Percentiles rank a stretch among this genome's conserved stretches.
phyloP scores from a whole-genome alignment of 2,888 invertebrate species.

The Chloroclystis v-ata region DNA sequence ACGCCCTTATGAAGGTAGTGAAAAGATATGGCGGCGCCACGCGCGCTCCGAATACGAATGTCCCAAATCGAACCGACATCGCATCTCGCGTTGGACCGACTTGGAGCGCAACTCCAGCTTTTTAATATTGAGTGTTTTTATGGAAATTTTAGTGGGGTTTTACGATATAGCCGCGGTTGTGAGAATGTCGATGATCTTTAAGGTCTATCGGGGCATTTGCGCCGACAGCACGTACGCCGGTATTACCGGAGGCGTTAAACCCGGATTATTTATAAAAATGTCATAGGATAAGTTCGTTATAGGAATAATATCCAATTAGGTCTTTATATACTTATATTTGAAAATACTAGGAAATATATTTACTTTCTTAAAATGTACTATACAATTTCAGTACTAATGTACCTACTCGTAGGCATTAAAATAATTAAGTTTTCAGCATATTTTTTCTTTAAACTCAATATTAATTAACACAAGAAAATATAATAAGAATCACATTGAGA shows the following conservation, averaged over 20 bases:
- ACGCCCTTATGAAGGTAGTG: slow-evolving; percentile 62
- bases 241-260: slow-evolving; percentile 23
- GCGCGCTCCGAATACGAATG: slow-evolving; percentile 65
- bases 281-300: slow-evolving; percentile 14
- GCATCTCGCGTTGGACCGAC: slow-evolving; percentile 49
- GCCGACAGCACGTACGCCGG: slow-evolving; percentile 27
- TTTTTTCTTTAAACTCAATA: too few relatives aligned
- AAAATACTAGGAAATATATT: too few relatives aligned
- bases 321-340: background rate
- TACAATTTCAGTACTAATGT: too few relatives aligned
- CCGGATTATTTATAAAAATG: slow-evolving; percentile 27
- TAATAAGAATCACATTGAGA: too few relatives aligned
- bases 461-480: too few relatives aligned
- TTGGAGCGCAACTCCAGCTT: slow-evolving; percentile 52
- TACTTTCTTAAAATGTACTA: too few relatives aligned
- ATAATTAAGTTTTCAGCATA: too few relatives aligned
- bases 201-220: slow-evolving; percentile 31
- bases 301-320: slow-evolving; percentile 3
- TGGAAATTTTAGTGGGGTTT: slow-evolving; percentile 47
- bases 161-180: slow-evolving; percentile 43
- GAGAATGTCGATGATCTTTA: slow-evolving; percentile 38
- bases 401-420: too few relatives aligned
- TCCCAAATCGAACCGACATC: slow-evolving; percentile 37
- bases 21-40: slow-evolving; percentile 62
- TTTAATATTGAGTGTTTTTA: slow-evolving; percentile 67